These are phyloP conservation scores for Danio tinwini DNA, from an alignment of 2,797 vertebrate genomes.

Conservation along the genomic window DNA sequence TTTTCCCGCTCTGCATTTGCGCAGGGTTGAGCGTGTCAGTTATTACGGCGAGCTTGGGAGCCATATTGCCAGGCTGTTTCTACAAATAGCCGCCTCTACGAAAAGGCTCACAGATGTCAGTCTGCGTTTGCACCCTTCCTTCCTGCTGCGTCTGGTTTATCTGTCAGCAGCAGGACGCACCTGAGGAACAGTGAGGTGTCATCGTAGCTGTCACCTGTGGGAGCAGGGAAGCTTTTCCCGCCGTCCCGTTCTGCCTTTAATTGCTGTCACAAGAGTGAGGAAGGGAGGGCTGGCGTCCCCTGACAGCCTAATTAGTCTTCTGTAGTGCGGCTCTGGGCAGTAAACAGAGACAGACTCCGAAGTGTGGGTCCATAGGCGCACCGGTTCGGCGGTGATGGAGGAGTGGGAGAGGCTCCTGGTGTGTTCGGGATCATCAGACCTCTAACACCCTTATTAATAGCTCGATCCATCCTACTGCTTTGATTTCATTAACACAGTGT, in stretches of 20 bases:
- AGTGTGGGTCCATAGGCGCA: slow-evolving; percentile 21
- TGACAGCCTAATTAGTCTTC: slow-evolving; percentile 77
- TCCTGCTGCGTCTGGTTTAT: slow-evolving; percentile 53
- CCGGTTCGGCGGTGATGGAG: slow-evolving; percentile 41
- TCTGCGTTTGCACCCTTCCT: slow-evolving; percentile 54
- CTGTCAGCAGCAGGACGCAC: slow-evolving; percentile 60
- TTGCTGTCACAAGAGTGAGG: slow-evolving; percentile 72
- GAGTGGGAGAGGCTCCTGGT: slow-evolving; percentile 59
- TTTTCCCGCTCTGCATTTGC: neutral
- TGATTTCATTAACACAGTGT: slow-evolving; percentile 65
- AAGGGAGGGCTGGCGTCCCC: slow-evolving; percentile 52
- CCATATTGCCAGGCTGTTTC: slow-evolving; percentile 44
- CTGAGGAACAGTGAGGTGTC: slow-evolving; percentile 55
- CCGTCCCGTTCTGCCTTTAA: slow-evolving; percentile 70
- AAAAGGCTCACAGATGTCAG: slow-evolving; percentile 58
- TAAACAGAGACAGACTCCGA: slow-evolving; percentile 56
- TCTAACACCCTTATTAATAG: slow-evolving; percentile 69
- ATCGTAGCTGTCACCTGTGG: slow-evolving; percentile 57
- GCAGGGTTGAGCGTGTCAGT: slow-evolving; percentile 38
- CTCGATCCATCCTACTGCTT: slow-evolving; percentile 50
- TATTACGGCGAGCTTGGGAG: slow-evolving; percentile 21
- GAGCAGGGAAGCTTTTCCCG: slow-evolving; percentile 44
- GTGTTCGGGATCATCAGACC: slow-evolving; percentile 70
- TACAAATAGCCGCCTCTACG: slow-evolving; percentile 44
- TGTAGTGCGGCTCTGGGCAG: slow-evolving; percentile 63